Evolutionary conservation across 2,888 invertebrate species (phyloP), one percentile per base, ranked within the genome.

Genomic region (Polietes domitor): DNA sequence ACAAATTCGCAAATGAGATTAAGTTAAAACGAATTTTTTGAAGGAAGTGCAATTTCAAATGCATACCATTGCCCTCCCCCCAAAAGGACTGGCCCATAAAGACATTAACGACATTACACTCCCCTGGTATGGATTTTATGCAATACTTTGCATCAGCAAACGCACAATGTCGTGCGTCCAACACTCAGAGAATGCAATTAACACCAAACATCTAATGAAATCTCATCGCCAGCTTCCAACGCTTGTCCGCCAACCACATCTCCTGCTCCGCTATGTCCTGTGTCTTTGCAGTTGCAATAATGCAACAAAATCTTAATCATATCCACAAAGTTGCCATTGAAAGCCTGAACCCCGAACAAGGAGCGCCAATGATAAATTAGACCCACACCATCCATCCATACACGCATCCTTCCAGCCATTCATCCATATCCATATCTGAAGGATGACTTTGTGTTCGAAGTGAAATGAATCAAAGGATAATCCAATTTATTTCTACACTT

Each of bases 391-490:
- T 2, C 65, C 21, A 24, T 43, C 61, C 5, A 1, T 5, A 0
- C 12, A 10, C 37, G 41, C 3, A 53, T 26, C n/a, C 12, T 41
- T 19, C n/a, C 12, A 41, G 10, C n/a, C 6, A 26, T 19, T 65
- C 12, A 17, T 24, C 19, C 55, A 10, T 43, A 26, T 24, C 2
- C 2, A 24, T 17, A 15, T 21, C 2, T 17, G 28, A 32, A 6
- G 53, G 26, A 63, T 43, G 32, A 15, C 37, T 63, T 77, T 68
- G 55, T 55, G 55, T 79, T 76, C 50, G 47, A 28, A 76, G 70
- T 61, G 53, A 79, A 89, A 88, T 89, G 90, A 89, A 90, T 90
- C 90, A 90, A 90, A 90, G 90, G 89, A 89, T 90, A 90, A 90
- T 90, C 90, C 89, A 90, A 90, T 90, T 90, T 90, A 89, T 89